A percentile compares a stretch with the other conserved stretches of the same genome.
phyloP scores from a whole-genome alignment of 2,113 vertebrate genomes.

The Tachycineta bicolor region DNA sequence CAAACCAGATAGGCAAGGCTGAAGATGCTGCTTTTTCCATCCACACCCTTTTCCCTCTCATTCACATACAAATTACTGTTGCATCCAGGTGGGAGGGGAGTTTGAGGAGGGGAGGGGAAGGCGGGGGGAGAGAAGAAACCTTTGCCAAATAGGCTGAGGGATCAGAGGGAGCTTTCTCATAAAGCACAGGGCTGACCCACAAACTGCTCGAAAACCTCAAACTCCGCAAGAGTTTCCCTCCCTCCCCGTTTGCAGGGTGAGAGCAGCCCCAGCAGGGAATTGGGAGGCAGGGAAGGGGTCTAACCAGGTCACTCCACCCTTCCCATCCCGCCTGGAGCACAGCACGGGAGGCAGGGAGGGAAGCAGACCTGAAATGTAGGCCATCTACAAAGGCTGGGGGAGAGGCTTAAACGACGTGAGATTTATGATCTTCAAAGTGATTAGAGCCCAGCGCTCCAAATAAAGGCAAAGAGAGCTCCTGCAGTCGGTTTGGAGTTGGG shows the following conservation, averaged over 20 bases:
- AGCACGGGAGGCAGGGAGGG: slow-evolving; percentile 23
- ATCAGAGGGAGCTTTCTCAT: slow-evolving; percentile 65
- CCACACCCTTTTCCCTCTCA: slow-evolving; percentile 51
- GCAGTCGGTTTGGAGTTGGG: slow-evolving; percentile 8
- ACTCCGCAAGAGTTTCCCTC: slow-evolving; percentile 32
- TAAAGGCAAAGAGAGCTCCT: slow-evolving; percentile 55
- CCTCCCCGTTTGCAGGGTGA: slow-evolving; percentile 21
- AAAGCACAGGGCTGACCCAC: slow-evolving; percentile 54
- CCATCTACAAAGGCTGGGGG: slow-evolving; percentile 56
- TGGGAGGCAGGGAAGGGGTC: slow-evolving; percentile 57
- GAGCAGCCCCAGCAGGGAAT: slow-evolving; percentile 25
- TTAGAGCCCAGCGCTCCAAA: slow-evolving; percentile 58
- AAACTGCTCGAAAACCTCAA: slow-evolving; percentile 62
- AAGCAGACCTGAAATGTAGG: slow-evolving; percentile 57
- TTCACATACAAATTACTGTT: slow-evolving; percentile 60
- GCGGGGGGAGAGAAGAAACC: not conserved
- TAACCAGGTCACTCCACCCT: slow-evolving; percentile 66
- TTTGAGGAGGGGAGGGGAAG: not conserved
- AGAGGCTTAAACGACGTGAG: slow-evolving; percentile 45
- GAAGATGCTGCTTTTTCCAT: slow-evolving; percentile 50
- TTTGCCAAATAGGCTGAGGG: slow-evolving; percentile 66
- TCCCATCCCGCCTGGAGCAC: slow-evolving; percentile 8
- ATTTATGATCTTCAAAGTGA: slow-evolving; percentile 68
- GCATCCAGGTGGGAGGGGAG: slow-evolving; percentile 61
- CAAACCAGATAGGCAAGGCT: slow-evolving; percentile 43